Evolutionary conservation across 2,888 invertebrate species (phyloP).

Genomic region (Coenonympha glycerion): DNA sequence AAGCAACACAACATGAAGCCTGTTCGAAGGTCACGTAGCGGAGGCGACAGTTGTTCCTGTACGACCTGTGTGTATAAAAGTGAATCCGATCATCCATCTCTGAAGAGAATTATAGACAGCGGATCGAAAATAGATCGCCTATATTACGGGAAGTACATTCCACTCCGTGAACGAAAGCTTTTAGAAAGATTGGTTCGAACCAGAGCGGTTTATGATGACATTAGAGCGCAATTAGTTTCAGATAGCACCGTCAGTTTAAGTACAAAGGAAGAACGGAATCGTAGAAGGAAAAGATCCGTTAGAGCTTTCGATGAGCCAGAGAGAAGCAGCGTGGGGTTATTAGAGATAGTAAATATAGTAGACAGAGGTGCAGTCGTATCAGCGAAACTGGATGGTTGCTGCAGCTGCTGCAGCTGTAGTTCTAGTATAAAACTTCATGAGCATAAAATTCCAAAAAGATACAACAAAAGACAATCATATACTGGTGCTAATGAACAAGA

Average conservation of each 20-base stretch:
- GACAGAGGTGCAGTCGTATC: constrained; percentile 41
- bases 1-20: constrained; percentile 40
- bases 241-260: constrained; percentile 36
- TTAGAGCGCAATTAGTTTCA: constrained; percentile 43
- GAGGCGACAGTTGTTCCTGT: constrained; percentile 42
- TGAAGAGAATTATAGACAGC: constrained; percentile 33
- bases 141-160: constrained; percentile 43
- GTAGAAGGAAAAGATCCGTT: constrained; percentile 20
- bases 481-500: constrained; percentile 13
- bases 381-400: constrained; percentile 40
- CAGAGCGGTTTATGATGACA: constrained; percentile 48
- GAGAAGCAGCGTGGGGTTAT: constrained; percentile 34
- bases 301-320: constrained; percentile 29
- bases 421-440: constrained; percentile 30
- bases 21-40: constrained; percentile 27
- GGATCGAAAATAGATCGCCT: constrained; percentile 44
- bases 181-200: constrained; percentile 47
- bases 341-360: constrained; percentile 40
- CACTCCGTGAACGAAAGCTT: constrained; percentile 45
- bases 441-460: constrained; percentile 22
- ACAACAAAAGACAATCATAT: constrained; percentile 28
- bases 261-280: constrained; percentile 33
- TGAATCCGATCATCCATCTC: constrained; percentile 38
- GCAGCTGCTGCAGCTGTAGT: constrained; percentile 48
- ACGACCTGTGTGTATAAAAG: constrained; percentile 41